Conservation (phyloP, 2,113 vertebrate species). For the Ginglymostoma cirratum region DNA sequence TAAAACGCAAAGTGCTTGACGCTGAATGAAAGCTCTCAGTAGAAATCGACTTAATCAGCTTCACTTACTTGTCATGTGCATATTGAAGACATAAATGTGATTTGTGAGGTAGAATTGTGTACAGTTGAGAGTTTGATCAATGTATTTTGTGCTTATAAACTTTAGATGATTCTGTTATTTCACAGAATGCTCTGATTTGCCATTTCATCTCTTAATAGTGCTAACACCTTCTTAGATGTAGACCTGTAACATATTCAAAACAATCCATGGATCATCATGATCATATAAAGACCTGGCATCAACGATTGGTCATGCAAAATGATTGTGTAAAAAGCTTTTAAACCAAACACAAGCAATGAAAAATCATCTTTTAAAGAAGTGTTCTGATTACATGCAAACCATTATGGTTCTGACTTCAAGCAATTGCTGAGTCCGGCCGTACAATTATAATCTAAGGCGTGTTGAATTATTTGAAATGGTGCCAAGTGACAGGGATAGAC, state of each 20-base stretch:
- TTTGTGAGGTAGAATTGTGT: background rate
- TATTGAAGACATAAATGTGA: background rate
- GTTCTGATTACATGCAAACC: background rate
- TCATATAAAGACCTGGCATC: background rate
- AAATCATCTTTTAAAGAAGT: background rate
- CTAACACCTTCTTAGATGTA: background rate
- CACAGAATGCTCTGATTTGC: background rate
- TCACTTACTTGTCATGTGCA: background rate
- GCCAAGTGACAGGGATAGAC: background rate
- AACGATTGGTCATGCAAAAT: background rate
- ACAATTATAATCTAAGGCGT: background rate
- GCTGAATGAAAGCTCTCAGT: background rate
- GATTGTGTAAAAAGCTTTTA: background rate
- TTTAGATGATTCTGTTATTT: background rate
- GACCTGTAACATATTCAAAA: background rate
- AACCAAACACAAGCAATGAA: background rate
- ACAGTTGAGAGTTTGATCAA: background rate
- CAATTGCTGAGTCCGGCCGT: background rate
- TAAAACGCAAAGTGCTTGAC: constrained; percentile 10
- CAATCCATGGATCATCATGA: background rate
- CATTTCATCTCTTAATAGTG: background rate
- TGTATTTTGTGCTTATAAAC: background rate
- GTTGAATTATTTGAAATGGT: background rate
- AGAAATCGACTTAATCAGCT: constrained; percentile 1
- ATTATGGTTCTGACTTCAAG: background rate